These are phyloP conservation scores for Brachionus manjavacas DNA, from an alignment of 1,140 invertebrate genomes.

Conservation along the genomic window DNA sequence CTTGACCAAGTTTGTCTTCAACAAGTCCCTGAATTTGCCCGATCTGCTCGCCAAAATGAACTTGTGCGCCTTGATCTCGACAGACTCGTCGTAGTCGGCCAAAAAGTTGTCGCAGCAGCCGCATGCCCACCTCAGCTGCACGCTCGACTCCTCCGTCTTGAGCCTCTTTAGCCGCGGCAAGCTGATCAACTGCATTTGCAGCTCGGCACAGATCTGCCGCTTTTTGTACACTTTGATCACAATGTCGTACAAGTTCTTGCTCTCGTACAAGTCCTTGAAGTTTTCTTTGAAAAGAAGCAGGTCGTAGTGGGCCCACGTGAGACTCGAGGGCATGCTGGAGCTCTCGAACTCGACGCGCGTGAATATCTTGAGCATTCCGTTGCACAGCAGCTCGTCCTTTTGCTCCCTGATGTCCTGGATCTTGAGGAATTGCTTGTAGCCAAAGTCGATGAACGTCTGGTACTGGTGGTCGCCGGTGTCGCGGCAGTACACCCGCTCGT, in stretches of 20 bases:
- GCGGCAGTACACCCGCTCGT: constrained; percentile 36
- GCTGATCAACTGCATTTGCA: neutral
- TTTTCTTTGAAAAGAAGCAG: constrained; percentile 33
- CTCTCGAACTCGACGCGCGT: constrained; percentile 14
- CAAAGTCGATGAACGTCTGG: constrained; percentile 41
- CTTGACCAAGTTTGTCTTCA: neutral
- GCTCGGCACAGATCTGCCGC: neutral
- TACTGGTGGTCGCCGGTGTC: constrained; percentile 42
- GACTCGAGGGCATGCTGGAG: constrained; percentile 16
- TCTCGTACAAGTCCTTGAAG: constrained; percentile 32
- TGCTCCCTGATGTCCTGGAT: constrained; percentile 32
- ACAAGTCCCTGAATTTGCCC: constrained; percentile 35
- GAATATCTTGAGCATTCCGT: constrained; percentile 36
- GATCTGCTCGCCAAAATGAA: constrained; percentile 13
- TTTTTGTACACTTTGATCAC: constrained; percentile 29
- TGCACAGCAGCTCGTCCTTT: constrained; percentile 25
- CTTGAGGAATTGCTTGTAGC: constrained; percentile 39
- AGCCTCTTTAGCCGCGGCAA: neutral
- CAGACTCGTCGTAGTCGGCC: neutral
- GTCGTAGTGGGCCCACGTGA: constrained; percentile 36
- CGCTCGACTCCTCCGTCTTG: neutral
- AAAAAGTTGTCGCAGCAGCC: constrained; percentile 7
- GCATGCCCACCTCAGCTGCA: neutral
- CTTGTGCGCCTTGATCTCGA: constrained; percentile 34
- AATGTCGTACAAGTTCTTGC: constrained; percentile 29